These are phyloP conservation scores for Apantesis nais DNA, from an alignment of 2,888 invertebrate genomes.

Conservation along the genomic window DNA sequence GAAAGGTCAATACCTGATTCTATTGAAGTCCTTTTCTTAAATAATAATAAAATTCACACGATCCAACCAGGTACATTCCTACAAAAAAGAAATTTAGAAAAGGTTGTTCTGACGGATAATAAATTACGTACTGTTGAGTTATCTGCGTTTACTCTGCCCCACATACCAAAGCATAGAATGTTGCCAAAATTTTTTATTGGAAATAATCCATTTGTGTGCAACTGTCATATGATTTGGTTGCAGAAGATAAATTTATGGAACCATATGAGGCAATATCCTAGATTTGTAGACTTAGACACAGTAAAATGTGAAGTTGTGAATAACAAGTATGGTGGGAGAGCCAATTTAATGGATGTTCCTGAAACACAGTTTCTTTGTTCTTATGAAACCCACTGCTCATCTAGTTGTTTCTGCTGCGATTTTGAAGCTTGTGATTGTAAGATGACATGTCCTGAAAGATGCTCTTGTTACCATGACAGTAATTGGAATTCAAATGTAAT, in stretches of 20 bases:
- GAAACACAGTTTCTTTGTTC: constrained; percentile 92
- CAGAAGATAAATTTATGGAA: constrained; percentile 91
- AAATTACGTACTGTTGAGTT: constrained; percentile 90
- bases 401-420: constrained; percentile 94
- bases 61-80: constrained; percentile 90
- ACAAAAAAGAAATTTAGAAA: constrained; percentile 89
- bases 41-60: constrained; percentile 90
- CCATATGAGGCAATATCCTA: constrained; percentile 90
- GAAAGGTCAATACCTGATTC: constrained; percentile 90
- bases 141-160: constrained; percentile 89
- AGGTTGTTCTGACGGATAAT: constrained; percentile 92
- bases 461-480: constrained; percentile 94
- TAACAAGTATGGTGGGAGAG: constrained; percentile 87
- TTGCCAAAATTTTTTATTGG: constrained; percentile 92
- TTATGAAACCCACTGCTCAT: constrained; percentile 93
- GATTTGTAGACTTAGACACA: constrained; percentile 91
- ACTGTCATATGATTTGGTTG: constrained; percentile 95
- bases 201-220: constrained; percentile 93
- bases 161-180: constrained; percentile 87
- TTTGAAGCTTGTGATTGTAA: constrained; percentile 96
- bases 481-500: constrained; percentile 94
- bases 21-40: constrained; percentile 90
- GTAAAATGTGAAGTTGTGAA: constrained; percentile 91
- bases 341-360: constrained; percentile 88
- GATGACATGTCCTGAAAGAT: constrained; percentile 94